These are phyloP conservation scores for Sebastes kiyomatsui DNA, from an alignment of 2,797 vertebrate genomes.

Conservation along the genomic window DNA sequence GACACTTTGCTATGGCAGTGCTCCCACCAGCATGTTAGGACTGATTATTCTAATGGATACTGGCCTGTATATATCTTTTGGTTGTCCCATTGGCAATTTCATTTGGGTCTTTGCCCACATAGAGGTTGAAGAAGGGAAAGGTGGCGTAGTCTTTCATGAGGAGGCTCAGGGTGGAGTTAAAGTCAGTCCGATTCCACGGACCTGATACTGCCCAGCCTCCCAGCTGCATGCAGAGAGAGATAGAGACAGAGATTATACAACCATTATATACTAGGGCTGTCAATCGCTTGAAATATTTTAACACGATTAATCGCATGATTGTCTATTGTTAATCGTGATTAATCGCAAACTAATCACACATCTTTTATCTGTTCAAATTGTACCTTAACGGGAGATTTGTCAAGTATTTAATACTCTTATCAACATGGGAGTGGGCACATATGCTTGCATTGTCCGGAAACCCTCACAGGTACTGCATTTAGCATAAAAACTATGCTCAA, in stretches of 20 bases:
- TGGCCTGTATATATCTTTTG: slow-evolving; percentile 75
- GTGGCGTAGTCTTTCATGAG: slow-evolving; percentile 90
- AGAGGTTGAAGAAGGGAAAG: slow-evolving; percentile 93
- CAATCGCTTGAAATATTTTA: too few species aligned
- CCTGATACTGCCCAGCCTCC: slow-evolving; percentile 88
- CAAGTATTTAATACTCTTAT: too few species aligned
- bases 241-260: neutral
- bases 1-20: neutral
- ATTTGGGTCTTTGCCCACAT: slow-evolving; percentile 80
- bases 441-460: too few species aligned
- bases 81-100: slow-evolving; percentile 60
- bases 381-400: too few species aligned
- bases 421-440: too few species aligned
- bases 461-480: too few species aligned
- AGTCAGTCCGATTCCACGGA: slow-evolving; percentile 81
- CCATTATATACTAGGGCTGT: neutral
- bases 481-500: too few species aligned
- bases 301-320: too few species aligned
- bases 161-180: slow-evolving; percentile 88
- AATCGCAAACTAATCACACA: too few species aligned
- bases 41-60: neutral
- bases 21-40: neutral
- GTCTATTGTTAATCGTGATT: too few species aligned
- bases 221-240: slow-evolving; percentile 74
- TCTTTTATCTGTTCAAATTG: too few species aligned